These are phyloP conservation scores for Ctenopoma kingsleyae DNA, from an alignment of 2,797 vertebrate genomes.

Conservation along the genomic window DNA sequence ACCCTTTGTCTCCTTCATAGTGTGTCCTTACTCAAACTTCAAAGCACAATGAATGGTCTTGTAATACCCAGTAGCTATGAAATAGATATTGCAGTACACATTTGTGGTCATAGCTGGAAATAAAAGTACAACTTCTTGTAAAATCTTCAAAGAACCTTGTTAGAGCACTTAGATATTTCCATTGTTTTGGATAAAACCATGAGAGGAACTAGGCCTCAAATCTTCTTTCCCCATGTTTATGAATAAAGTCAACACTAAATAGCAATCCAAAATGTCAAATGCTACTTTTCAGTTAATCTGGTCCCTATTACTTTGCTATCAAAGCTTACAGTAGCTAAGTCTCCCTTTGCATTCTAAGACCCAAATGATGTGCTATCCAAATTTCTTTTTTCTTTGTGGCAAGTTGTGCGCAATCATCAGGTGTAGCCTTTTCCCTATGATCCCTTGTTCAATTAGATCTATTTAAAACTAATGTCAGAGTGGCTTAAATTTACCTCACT, in stretches of 20 bases:
- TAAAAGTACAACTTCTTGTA: conserved; percentile 68
- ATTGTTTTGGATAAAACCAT: conserved; percentile 73
- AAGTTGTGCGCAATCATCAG: conserved; percentile 84
- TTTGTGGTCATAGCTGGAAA: conserved; percentile 36
- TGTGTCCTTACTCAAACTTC: conserved; percentile 72
- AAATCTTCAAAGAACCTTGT: conserved; percentile 75
- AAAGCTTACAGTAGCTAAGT: conserved; percentile 81
- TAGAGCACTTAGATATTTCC: conserved; percentile 57
- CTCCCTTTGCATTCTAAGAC: conserved; percentile 75
- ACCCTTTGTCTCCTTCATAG: conserved; percentile 74
- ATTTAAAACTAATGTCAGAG: conserved; percentile 85
- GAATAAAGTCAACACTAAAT: conserved; percentile 73
- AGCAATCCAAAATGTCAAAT: conserved; percentile 74
- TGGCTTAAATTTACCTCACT: conserved; percentile 88
- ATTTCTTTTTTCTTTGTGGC: conserved; percentile 69
- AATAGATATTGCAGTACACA: conserved; percentile 60
- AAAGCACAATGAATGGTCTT: conserved; percentile 69
- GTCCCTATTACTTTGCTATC: conserved; percentile 68
- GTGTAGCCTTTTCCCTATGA: conserved; percentile 83
- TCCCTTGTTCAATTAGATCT: conserved; percentile 86
- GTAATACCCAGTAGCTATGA: conserved; percentile 73
- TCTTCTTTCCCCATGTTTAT: conserved; percentile 67
- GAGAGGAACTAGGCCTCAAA: conserved; percentile 55
- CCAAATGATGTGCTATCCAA: conserved; percentile 77
- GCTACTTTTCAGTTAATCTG: conserved; percentile 52